A percentile compares a stretch with the other conserved stretches of the same genome.
Conservation (phyloP, 2,797 vertebrate species). For the Bradypodion pumilum region DNA sequence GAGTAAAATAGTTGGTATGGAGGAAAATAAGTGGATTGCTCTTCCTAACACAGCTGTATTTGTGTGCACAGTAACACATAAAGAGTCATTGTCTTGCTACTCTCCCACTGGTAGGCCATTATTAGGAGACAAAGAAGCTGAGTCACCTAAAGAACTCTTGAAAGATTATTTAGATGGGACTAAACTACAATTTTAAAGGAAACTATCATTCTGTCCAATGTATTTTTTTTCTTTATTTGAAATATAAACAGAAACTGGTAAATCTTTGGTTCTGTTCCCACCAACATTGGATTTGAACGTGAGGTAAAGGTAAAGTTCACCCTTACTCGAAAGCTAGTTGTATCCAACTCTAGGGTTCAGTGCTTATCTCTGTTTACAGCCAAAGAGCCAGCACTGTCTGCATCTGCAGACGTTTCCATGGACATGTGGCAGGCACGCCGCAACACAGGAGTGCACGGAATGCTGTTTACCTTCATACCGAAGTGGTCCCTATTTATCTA, state of each 20-base stretch:
- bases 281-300: neutral
- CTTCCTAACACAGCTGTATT: neutral
- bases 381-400: too few species aligned
- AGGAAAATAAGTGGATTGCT: neutral
- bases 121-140: neutral
- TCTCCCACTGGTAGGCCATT: neutral
- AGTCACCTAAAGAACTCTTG: neutral
- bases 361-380: too few species aligned
- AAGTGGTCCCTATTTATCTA: too few species aligned
- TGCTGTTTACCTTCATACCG: too few species aligned
- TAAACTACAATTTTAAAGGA: neutral
- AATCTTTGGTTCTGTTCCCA: neutral
- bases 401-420: too few species aligned
- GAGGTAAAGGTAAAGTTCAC: too few species aligned
- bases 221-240: too few species aligned
- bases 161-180: neutral
- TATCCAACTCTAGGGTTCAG: too few species aligned
- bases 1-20: neutral
- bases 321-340: too few species aligned
- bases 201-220: too few species aligned
- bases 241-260: neutral
- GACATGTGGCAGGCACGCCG: too few species aligned
- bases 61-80: rapidly evolving
- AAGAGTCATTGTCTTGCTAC: neutral
- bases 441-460: too few species aligned